Base-by-base conservation (phyloP, 2,797 vertebrate species). In the Hoplostethus mediterraneus region DNA sequence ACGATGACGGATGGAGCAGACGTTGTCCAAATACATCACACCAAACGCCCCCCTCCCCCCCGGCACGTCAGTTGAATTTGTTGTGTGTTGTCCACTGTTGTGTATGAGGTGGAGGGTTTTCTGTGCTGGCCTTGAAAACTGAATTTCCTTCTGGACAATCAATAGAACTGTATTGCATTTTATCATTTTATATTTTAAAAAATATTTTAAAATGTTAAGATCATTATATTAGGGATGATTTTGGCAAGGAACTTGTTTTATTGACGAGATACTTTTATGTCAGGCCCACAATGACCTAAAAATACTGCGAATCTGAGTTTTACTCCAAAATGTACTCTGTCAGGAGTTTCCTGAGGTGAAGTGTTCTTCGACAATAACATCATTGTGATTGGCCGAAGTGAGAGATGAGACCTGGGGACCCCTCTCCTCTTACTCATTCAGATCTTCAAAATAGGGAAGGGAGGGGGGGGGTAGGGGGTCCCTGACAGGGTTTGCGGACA, bases 1-100 rank as follows among this genome's bases (percentile, higher is more conserved):
- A 87, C 67, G 25, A 61, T 91, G 90, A 92, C 44, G 7, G 85
- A 92, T 90, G 80, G 54, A 9, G 67, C 61, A 6, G 78, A 67
- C 55, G 78, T 79, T 79, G 82, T 86, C 54, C 71, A 69, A 78
- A 89, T 84, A 87, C 80, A 87, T 80, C 62, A 67, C 62, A 67
- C 57, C 55, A 64, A 73, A 67, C n/a, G n/a, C n/a, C 21, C 21
- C 21, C 21, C 21, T 53, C 67, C 54, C 64, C 48, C 40, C n/a
- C 2, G 16, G 30, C 55, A 36, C 31, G 73, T 73, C 28, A 17
- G 31, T 4, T 10, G 6, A 36, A 51, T 63, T 63, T 44, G 42
- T 53, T 55, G 40, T 38, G n/a, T 62, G 31, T 66, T 51, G 28
- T 54, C 7, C 3, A 6, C 17, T 42, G 30, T 30, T 61, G 58